Base-by-base conservation (phyloP, 2,888 invertebrate genomes). In the Tetranychus piercei region DNA sequence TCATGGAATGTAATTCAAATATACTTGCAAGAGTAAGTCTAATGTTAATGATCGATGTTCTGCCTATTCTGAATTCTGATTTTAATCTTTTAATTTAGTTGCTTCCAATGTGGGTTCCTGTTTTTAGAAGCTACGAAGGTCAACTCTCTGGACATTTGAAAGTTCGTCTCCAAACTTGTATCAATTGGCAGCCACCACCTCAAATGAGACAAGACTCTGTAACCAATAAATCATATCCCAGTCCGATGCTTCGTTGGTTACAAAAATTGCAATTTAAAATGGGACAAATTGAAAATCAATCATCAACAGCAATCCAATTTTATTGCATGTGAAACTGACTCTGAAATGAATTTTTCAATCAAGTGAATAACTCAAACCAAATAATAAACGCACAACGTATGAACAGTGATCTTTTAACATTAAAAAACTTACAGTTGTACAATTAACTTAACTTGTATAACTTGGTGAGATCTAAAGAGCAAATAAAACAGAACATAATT, bases 201-300 rank as follows among this genome's bases (percentile, higher is more conserved):
- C 78, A 79, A 72, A 80, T 80, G 43, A 80, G 80, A 67, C 81
- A 81, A 77, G 80, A 81, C 75, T 80, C 81, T 11, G 80, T 81
- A 44, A 79, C 66, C 44, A 23, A n/a, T 44, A 44, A 73, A 23
- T 20, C 45, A 55, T 43, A 44, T n/a, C 43, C 71, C 6, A n/a
- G 44, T n/a, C 77, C 82, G 44, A 80, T 84, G 44, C 79, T 83
- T 65, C 88, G 90, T 79, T 94, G 95, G 89, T 85, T 99, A 75
- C 92, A 94, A 83, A 86, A 94, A 73, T 86, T 96, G 77, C 92
- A 96, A 82, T 94, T 96, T 82, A 97, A 96, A 86, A 94, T 99
- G 89, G 94, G 94, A 6, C 96, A 97, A 84, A 90, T 95, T 74
- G 97, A 99, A 84, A 84, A 92, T 78, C 93, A 94, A 82, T 91